These are phyloP conservation scores for Gorsachius magnificus DNA, from an alignment of 2,797 vertebrate genomes.

Conservation along the genomic window DNA sequence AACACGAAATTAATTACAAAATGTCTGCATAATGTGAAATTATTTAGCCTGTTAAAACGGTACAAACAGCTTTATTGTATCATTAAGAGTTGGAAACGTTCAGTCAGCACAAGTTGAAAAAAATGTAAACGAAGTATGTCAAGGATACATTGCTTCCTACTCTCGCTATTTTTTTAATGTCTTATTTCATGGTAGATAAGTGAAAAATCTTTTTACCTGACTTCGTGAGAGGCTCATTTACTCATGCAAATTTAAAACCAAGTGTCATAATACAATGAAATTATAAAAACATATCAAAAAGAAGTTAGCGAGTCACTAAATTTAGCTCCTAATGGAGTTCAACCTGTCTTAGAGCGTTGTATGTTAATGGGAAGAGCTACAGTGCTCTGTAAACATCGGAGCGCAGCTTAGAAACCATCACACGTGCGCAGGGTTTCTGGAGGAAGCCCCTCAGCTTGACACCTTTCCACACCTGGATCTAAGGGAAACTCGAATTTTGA, in stretches of 20 bases:
- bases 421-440: fast-evolving
- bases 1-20: conserved; percentile 24
- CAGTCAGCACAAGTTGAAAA: conserved; percentile 44
- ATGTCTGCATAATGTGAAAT: conserved; percentile 10
- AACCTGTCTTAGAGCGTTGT: not conserved
- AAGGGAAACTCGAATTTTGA: not conserved
- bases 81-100: conserved; percentile 46
- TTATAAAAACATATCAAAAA: conserved; percentile 65
- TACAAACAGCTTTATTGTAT: conserved; percentile 41
- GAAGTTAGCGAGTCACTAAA: conserved; percentile 66
- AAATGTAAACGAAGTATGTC: conserved; percentile 48
- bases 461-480: not conserved
- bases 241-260: conserved; percentile 65
- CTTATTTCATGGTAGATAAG: conserved; percentile 60
- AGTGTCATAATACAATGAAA: conserved; percentile 70
- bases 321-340: conserved; percentile 53
- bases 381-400: not conserved
- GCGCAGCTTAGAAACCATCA: not conserved
- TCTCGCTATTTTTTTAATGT: conserved; percentile 38
- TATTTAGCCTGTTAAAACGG: conserved; percentile 7
- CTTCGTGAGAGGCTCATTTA: conserved; percentile 61
- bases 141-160: conserved; percentile 23
- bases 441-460: not conserved
- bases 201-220: conserved; percentile 62
- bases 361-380: not conserved